These are phyloP conservation scores for Anoplopoma fimbria DNA, from an alignment of 2,113 vertebrate genomes.

Conservation along the genomic window DNA sequence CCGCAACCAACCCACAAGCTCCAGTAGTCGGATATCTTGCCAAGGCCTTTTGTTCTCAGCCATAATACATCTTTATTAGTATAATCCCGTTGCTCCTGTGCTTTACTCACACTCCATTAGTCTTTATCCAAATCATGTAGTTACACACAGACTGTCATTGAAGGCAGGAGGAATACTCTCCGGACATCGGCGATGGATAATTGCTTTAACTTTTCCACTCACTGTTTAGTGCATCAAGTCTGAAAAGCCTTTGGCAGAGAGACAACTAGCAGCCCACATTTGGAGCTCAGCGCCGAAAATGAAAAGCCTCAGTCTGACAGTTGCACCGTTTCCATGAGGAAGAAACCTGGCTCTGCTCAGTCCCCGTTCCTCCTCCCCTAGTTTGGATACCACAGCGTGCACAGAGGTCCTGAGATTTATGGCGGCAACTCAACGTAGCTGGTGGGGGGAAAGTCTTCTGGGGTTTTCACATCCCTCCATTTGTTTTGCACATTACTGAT, in stretches of 20 bases:
- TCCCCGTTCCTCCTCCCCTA: constrained; percentile 52
- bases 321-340: constrained; percentile 63
- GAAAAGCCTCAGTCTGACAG: constrained; percentile 72
- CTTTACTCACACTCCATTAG: constrained; percentile 80
- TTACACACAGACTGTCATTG: constrained; percentile 78
- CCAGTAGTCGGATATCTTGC: constrained; percentile 70
- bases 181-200: constrained; percentile 70
- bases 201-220: constrained; percentile 75
- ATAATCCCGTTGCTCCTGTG: constrained; percentile 74
- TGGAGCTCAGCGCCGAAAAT: constrained; percentile 58
- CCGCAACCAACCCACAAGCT: constrained; percentile 62
- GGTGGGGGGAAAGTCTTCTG: constrained; percentile 75
- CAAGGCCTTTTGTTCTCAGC: constrained; percentile 76
- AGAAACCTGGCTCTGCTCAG: constrained; percentile 56
- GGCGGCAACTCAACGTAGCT: constrained; percentile 73
- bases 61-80: constrained; percentile 84
- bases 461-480: constrained; percentile 81
- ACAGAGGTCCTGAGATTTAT: constrained; percentile 84
- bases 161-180: constrained; percentile 75
- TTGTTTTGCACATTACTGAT: constrained; percentile 87
- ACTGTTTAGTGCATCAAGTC: constrained; percentile 68
- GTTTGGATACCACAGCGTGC: constrained; percentile 59
- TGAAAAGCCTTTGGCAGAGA: constrained; percentile 70
- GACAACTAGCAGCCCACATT: constrained; percentile 72
- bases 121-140: constrained; percentile 82